Percentiles rank a stretch among this genome's conserved stretches.
phyloP scores from a whole-genome alignment of 2,797 vertebrate genomes.

The Peromyscus melanophrys region DNA sequence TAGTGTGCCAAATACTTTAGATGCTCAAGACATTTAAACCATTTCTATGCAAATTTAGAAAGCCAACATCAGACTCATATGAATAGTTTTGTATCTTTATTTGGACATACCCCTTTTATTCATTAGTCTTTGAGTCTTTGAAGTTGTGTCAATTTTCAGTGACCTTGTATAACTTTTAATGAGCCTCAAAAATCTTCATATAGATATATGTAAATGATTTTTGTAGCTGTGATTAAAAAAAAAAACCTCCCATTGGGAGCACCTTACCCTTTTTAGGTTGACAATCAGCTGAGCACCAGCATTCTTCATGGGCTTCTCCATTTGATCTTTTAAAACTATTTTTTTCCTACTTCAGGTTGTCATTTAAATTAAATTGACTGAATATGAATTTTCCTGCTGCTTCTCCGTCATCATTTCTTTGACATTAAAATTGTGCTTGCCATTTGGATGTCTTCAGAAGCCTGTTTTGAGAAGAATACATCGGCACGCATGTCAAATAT shows the following conservation, averaged over 20 bases:
- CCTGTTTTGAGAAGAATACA: neutral
- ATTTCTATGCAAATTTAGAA: neutral
- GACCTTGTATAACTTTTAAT: neutral
- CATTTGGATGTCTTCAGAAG: conserved; percentile 16
- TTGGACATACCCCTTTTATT: neutral
- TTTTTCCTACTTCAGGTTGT: neutral
- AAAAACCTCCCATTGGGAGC: neutral
- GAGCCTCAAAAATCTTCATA: neutral
- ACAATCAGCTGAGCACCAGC: neutral
- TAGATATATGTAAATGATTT: neutral
- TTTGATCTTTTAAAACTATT: conserved; percentile 47
- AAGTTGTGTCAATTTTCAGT: neutral
- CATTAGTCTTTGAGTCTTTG: neutral
- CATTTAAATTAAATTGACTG: conserved; percentile 49
- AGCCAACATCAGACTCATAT: neutral
- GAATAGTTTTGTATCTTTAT: conserved; percentile 43
- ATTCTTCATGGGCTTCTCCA: neutral
- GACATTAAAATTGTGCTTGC: conserved; percentile 35
- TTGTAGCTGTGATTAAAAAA: neutral
- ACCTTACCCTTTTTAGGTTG: neutral
- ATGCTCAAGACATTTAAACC: neutral
- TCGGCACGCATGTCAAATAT: neutral
- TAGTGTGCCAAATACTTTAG: neutral
- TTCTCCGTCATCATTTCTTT: conserved; percentile 14
- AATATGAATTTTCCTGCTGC: conserved; percentile 34